These are phyloP conservation scores for Pavo muticus DNA, from an alignment of 2,113 vertebrate genomes.

Conservation along the genomic window DNA sequence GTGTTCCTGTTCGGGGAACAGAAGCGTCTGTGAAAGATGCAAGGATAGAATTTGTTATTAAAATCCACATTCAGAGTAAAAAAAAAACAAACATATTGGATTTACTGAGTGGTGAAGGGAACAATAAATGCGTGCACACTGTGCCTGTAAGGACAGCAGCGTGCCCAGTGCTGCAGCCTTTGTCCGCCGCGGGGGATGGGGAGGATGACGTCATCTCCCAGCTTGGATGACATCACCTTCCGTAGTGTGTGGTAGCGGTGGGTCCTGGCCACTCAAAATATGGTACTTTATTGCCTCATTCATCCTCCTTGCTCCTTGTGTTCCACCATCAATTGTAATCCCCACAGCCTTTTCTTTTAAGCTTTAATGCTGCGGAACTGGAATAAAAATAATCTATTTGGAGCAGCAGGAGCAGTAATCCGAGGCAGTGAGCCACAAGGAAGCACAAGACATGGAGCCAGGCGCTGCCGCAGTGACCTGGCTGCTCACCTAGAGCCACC, in stretches of 20 bases:
- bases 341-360: conserved; percentile 1
- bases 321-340: conserved; percentile 26
- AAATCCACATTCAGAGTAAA: not conserved
- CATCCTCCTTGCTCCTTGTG: not conserved
- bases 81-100: not conserved
- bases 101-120: not conserved
- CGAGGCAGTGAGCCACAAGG: conserved; percentile 8
- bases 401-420: conserved; percentile 15
- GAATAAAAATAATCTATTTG: conserved; percentile 14
- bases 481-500: conserved; percentile 40
- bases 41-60: not conserved
- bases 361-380: not conserved
- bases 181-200: not conserved
- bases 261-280: conserved; percentile 22
- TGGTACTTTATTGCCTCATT: not conserved
- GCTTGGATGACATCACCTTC: conserved; percentile 76
- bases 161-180: not conserved
- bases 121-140: not conserved
- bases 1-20: not conserved
- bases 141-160: not conserved
- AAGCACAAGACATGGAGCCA: conserved; percentile 24
- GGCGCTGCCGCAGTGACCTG: not conserved
- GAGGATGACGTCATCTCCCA: not conserved
- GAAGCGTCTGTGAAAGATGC: not conserved
- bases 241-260: conserved; percentile 18